Base-by-base conservation (phyloP, 2,888 invertebrate genomes). In the Coleophora flavipennella region DNA sequence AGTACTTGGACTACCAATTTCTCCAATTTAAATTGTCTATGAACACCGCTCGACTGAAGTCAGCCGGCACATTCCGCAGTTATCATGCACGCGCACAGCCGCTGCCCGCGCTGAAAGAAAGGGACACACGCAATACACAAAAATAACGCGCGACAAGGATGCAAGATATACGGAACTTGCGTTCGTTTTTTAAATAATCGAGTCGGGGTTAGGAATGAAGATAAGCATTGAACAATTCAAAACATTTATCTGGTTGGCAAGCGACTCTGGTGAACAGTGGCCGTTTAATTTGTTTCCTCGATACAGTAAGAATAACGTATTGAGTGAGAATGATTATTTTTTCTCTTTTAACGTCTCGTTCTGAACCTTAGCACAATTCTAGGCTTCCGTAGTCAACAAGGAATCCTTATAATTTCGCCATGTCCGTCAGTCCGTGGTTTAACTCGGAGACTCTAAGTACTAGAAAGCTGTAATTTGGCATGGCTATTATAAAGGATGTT, bases 21-120 rank as follows among this genome's bases (percentile, higher is more conserved):
- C 78, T 79, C 72, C 70, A 77, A 79, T 81, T 81, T 80, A 80
- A 81, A 80, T 79, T 73, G 74, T 81, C 83, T 83, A 83, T 81
- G 81, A 80, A 67, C 64, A 63, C 75, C 76, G 72, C 64, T 62
- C 71, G 74, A 73, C 75, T 83, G 80, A 81, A 81, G 78, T 79
- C 71, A 74, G 79, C 80, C 83, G 84, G 72, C 79, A 58, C 81
- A 83, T 84, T 83, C 81, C 79, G 57, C 57, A 61, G 68, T 78
- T 83, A 83, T 81, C 81, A 57, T 70, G 75, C 76, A 59, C 65
- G 68, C 73, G 68, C 72, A 77, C 80, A 72, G 64, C 64, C 62
- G 69, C 53, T 53, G 53, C 45, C 49, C 56, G 46, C 48, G 46
- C 48, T 43, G 51, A 40, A 49, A 28, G 62, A 79, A 53, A 58